Evolutionary conservation across 2,888 invertebrate species (phyloP).

Genomic region (Ptycholaimellus sp.): DNA sequence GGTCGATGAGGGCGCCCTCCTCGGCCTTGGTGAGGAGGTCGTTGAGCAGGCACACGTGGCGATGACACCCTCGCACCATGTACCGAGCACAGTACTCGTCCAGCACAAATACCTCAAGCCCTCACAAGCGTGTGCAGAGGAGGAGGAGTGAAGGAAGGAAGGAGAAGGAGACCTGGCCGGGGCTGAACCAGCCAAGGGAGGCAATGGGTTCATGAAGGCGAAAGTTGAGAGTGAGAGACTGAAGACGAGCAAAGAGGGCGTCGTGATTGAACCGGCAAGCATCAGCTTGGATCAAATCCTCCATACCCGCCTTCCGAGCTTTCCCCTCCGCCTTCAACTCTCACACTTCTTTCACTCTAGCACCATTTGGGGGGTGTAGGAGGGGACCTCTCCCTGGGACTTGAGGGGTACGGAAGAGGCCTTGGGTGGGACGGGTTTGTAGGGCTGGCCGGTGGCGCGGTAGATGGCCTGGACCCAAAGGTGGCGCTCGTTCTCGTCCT

Average conservation of each 20-base stretch:
- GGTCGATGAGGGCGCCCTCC: constrained; percentile 80
- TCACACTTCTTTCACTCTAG: too few species aligned
- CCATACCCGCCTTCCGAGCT: constrained; percentile 94
- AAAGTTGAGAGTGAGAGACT: constrained; percentile 75
- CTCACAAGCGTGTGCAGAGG: too few species aligned
- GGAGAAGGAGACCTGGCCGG: constrained; percentile 97
- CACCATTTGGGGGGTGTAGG: too few species aligned
- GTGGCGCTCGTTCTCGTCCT: constrained; percentile 90
- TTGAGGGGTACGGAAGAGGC: constrained; percentile 19
- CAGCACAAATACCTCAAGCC: constrained; percentile 76
- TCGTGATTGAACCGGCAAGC: constrained; percentile 91
- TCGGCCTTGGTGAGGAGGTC: constrained; percentile 75
- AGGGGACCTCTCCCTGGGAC: too few species aligned
- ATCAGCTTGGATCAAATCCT: constrained; percentile 96
- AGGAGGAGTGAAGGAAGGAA: too few species aligned
- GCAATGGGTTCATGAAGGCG: constrained; percentile 91
- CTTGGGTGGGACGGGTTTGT: constrained; percentile 78
- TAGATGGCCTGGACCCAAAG: constrained; percentile 97
- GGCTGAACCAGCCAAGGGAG: constrained; percentile 97
- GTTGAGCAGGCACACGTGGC: constrained; percentile 80
- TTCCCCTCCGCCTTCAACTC: constrained; percentile 32
- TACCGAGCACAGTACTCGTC: constrained; percentile 94
- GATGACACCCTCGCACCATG: constrained; percentile 69
- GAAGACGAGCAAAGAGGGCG: constrained; percentile 63
- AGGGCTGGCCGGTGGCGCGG: constrained; percentile 94